Evolutionary conservation across 2,888 invertebrate species (phyloP).

Genomic region (Hartigia nigra): DNA sequence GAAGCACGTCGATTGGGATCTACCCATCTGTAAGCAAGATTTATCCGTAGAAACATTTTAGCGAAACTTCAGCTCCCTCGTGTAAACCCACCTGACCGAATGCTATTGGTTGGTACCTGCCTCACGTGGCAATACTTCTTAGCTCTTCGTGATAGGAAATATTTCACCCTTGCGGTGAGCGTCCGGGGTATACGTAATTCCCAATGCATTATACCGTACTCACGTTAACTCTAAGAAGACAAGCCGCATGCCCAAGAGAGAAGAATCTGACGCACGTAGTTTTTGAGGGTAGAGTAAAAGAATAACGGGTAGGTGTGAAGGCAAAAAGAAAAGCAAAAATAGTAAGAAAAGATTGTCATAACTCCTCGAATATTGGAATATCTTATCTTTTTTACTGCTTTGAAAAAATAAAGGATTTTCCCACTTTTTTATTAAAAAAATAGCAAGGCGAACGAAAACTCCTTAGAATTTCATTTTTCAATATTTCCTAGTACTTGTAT

Average conservation of each 20-base stretch:
- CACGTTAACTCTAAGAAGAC: constrained; percentile 5
- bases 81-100: constrained; percentile 36
- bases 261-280: background rate
- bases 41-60: constrained; percentile 59
- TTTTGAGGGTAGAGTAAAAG: background rate
- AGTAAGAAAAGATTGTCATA: background rate
- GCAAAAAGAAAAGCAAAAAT: background rate
- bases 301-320: too few relatives aligned
- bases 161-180: constrained; percentile 49
- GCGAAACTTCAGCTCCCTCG: constrained; percentile 57
- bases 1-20: constrained; percentile 55
- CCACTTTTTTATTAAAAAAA: background rate
- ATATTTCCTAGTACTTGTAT: background rate
- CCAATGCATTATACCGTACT: constrained; percentile 51
- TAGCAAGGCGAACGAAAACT: background rate
- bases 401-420: background rate
- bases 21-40: constrained; percentile 61
- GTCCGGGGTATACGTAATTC: constrained; percentile 50
- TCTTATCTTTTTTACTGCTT: background rate
- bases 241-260: background rate
- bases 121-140: constrained; percentile 22
- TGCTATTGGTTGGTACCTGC: constrained; percentile 21
- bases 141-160: constrained; percentile 51
- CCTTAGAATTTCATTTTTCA: background rate
- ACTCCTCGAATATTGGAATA: background rate